These are phyloP conservation scores for Acridotheres tristis DNA, from an alignment of 2,797 vertebrate genomes.

Conservation along the genomic window DNA sequence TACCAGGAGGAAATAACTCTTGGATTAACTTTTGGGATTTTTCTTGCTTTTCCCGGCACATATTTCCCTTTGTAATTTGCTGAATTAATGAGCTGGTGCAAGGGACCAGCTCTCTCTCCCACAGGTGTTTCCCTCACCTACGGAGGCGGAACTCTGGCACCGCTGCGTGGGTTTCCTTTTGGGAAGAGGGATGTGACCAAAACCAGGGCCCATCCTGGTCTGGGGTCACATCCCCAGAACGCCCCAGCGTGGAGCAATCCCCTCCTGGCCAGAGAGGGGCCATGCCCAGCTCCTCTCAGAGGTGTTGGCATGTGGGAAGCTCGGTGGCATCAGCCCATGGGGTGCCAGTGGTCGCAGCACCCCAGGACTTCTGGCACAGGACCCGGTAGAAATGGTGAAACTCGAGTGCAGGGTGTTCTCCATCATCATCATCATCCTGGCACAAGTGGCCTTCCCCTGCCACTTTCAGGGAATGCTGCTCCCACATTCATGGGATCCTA, in stretches of 20 bases:
- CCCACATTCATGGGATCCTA: neutral
- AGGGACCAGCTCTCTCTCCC: slow-evolving; percentile 16
- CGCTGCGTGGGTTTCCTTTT: neutral
- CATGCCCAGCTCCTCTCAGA: accelerated
- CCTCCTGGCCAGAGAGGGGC: neutral
- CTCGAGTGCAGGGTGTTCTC: neutral
- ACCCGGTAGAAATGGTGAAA: accelerated
- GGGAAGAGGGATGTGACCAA: neutral
- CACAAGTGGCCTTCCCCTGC: neutral
- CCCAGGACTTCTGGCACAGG: neutral
- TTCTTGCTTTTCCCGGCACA: slow-evolving; percentile 49
- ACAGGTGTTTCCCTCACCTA: slow-evolving; percentile 17
- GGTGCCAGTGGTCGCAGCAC: neutral
- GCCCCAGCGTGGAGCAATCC: accelerated
- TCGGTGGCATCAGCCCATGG: accelerated
- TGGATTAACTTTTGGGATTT: slow-evolving; percentile 58
- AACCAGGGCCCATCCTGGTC: neutral
- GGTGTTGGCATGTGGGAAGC: accelerated
- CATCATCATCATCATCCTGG: neutral
- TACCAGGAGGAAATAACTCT: slow-evolving; percentile 63
- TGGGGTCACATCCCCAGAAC: neutral
- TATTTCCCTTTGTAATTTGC: slow-evolving; percentile 56
- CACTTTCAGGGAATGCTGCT: neutral
- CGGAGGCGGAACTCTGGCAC: neutral
- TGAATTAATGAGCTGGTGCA: slow-evolving; percentile 24